phyloP scores from a whole-genome alignment of 2,888 invertebrate genomes.

The Alloscopus bannaensis region DNA sequence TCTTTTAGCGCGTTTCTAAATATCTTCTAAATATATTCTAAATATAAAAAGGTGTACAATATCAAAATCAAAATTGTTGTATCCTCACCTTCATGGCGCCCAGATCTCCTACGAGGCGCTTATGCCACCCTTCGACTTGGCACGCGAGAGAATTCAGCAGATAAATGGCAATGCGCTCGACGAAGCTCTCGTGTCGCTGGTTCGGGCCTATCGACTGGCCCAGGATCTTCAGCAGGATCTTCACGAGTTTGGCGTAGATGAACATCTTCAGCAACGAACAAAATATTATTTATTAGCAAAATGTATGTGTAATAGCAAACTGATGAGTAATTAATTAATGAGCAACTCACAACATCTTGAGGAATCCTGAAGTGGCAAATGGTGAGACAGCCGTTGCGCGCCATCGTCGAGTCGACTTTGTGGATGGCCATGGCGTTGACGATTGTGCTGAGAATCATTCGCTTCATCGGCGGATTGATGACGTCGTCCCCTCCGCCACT shows the following conservation, averaged over 20 bases:
- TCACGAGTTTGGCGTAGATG: slow-evolving; percentile 91
- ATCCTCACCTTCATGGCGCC: slow-evolving; percentile 86
- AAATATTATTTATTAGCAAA: background rate
- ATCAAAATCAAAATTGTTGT: background rate
- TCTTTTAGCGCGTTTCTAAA: no score
- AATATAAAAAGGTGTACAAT: no score
- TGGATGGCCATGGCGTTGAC: slow-evolving; percentile 93
- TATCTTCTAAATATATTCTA: no score
- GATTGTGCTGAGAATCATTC: slow-evolving; percentile 85
- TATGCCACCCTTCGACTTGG: slow-evolving; percentile 95
- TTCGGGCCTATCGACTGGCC: slow-evolving; percentile 78
- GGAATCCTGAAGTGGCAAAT: slow-evolving; percentile 97
- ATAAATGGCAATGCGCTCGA: slow-evolving; percentile 95
- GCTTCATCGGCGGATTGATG: slow-evolving; percentile 78
- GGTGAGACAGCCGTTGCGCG: slow-evolving; percentile 96
- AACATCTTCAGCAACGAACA: slow-evolving; percentile 87
- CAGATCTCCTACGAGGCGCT: slow-evolving; percentile 91
- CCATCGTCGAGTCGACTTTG: slow-evolving; percentile 91
- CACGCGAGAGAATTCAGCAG: slow-evolving; percentile 96
- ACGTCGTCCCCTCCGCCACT: slow-evolving; percentile 74
- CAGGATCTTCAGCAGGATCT: slow-evolving; percentile 88
- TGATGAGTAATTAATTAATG: background rate
- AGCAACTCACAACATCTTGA: slow-evolving; percentile 89
- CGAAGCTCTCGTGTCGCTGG: slow-evolving; percentile 88
- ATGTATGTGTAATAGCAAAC: no score